phyloP scores from a whole-genome alignment of 1,140 invertebrate species.

The Magallana ariakensis region DNA sequence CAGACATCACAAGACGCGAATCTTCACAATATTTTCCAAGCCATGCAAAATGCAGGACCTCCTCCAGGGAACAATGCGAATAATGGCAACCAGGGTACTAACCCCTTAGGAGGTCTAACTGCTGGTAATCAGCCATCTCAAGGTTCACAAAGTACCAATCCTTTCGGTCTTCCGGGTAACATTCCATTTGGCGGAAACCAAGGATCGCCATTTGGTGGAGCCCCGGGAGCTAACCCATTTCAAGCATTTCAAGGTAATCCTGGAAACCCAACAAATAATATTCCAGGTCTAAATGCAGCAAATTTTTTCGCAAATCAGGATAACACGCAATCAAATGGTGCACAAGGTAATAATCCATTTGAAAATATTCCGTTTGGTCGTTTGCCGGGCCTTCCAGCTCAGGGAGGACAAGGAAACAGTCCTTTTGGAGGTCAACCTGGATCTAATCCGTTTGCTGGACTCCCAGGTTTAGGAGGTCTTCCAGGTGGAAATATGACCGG shows the following conservation, averaged over 20 bases:
- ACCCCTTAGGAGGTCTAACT: neutral
- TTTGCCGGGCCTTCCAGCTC: no score
- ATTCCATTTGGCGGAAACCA: neutral
- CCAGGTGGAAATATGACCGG: neutral
- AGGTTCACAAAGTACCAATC: neutral
- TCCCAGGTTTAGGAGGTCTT: neutral
- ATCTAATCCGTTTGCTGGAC: neutral
- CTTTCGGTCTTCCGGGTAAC: neutral
- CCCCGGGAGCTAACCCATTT: neutral
- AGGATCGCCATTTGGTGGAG: neutral
- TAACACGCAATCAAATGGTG: no score
- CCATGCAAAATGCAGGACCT: slow-evolving; percentile 5
- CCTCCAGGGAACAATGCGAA: neutral
- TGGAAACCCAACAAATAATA: no score
- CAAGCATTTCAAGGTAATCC: neutral
- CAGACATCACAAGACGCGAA: neutral
- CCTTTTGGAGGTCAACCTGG: neutral
- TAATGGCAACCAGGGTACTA: neutral
- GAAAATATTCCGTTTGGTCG: no score
- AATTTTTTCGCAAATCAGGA: no score
- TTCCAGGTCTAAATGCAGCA: no score
- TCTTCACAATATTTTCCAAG: neutral
- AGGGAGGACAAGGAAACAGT: neutral
- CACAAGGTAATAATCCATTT: no score
- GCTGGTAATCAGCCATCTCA: neutral